Evolutionary conservation across 2,888 invertebrate species (phyloP).

Genomic region (Plagodis dolabraria): DNA sequence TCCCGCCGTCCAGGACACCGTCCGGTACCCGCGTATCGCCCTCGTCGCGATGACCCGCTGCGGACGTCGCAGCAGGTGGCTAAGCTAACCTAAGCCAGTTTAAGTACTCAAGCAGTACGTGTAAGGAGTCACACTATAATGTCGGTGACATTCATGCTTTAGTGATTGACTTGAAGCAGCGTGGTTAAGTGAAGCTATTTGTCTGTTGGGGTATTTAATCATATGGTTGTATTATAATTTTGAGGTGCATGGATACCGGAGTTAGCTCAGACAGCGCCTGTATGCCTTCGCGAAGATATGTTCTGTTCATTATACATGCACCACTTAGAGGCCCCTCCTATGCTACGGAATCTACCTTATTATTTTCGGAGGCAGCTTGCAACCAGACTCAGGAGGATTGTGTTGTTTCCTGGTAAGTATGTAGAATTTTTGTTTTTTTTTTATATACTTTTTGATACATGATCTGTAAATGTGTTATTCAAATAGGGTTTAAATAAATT

Average conservation of each 20-base stretch:
- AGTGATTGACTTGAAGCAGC: background rate
- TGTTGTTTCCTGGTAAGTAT: constrained; percentile 66
- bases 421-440: background rate
- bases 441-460: background rate
- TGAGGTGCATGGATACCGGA: constrained; percentile 71
- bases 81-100: too few species aligned
- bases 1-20: too few species aligned
- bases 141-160: too few species aligned
- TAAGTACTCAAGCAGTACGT: too few species aligned
- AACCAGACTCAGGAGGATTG: constrained; percentile 57
- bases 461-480: background rate
- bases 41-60: too few species aligned
- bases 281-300: constrained; percentile 66
- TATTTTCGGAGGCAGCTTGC: constrained; percentile 68
- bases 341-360: constrained; percentile 58
- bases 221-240: background rate
- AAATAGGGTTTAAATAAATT: background rate
- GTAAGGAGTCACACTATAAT: too few species aligned
- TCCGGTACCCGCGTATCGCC: too few species aligned
- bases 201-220: background rate
- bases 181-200: background rate
- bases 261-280: constrained; percentile 58
- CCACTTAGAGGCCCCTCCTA: constrained; percentile 57
- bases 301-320: constrained; percentile 65
- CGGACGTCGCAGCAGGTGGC: too few species aligned